phyloP scores from a whole-genome alignment of 2,888 invertebrate species.

The Agrilus cyanescens region DNA sequence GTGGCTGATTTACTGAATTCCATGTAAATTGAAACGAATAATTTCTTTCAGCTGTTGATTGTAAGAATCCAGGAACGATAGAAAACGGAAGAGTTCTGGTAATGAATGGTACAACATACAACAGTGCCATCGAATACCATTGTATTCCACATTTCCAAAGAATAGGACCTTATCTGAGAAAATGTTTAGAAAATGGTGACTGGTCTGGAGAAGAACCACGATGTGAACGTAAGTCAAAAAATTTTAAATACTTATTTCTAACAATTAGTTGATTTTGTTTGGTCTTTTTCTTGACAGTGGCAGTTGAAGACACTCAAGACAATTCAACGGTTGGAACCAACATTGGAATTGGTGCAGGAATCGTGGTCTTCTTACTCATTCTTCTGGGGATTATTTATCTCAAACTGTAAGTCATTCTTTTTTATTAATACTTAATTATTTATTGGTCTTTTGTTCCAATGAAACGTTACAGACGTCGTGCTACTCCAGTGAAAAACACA shows the following conservation, averaged over 20 bases:
- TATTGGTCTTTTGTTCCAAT: slow-evolving; percentile 1
- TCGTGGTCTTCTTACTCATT: slow-evolving; percentile 67
- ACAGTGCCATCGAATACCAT: slow-evolving; percentile 79
- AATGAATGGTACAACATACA: slow-evolving; percentile 75
- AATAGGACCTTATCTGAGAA: slow-evolving; percentile 69
- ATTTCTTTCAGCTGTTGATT: slow-evolving; percentile 61
- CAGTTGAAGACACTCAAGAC: slow-evolving; percentile 58
- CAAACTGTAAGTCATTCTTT: slow-evolving; percentile 53
- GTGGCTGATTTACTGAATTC: slow-evolving; percentile 4
- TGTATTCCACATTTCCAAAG: slow-evolving; percentile 76
- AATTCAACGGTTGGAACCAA: slow-evolving; percentile 63
- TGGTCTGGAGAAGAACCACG: slow-evolving; percentile 84
- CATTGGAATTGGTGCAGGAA: slow-evolving; percentile 73
- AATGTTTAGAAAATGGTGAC: slow-evolving; percentile 69
- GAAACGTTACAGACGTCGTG: slow-evolving; percentile 54
- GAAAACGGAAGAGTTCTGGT: slow-evolving; percentile 80
- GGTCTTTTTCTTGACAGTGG: slow-evolving; percentile 31
- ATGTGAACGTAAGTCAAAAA: slow-evolving; percentile 52
- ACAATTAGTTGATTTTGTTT: neutral
- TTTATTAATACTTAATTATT: slow-evolving; percentile 1
- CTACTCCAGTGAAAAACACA: slow-evolving; percentile 76
- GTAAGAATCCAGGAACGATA: slow-evolving; percentile 64
- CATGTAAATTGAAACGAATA: neutral
- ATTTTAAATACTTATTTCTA: neutral
- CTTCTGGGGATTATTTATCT: slow-evolving; percentile 70